Conservation (phyloP, 1,140 invertebrate genomes). For the Theocolax elegans region DNA sequence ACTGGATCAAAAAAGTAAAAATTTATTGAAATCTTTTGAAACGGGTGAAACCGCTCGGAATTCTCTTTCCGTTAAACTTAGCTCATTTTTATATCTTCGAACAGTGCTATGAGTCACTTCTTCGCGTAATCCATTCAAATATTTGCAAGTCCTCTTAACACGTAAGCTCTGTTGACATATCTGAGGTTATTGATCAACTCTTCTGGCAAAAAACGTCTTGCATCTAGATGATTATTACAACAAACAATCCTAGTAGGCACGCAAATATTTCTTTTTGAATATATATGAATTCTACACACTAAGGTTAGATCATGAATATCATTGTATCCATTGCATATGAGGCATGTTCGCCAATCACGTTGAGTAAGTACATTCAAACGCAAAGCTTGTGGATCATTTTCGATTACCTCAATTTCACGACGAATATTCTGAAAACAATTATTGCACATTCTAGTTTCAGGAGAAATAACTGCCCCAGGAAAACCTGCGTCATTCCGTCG, state of each 20-base stretch:
- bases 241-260: background rate
- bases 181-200: background rate
- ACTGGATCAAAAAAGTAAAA: background rate
- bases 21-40: background rate
- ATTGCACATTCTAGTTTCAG: too few species aligned
- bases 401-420: background rate
- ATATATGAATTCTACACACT: background rate
- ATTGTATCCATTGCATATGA: background rate
- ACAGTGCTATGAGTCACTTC: background rate
- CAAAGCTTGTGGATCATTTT: background rate
- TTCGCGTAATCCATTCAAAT: background rate
- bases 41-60: background rate
- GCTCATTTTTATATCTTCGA: background rate
- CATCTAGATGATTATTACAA: constrained; percentile 20
- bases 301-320: background rate
- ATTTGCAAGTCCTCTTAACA: constrained; percentile 1
- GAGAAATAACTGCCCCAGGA: too few species aligned
- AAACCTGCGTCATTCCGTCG: too few species aligned
- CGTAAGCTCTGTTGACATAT: background rate
- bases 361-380: background rate
- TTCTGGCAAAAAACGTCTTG: background rate
- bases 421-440: background rate
- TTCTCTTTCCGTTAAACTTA: background rate
- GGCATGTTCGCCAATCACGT: background rate
- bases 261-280: background rate